A percentile compares a stretch with the other conserved stretches of the same genome.
Evolutionary conservation across 2,797 vertebrate genomes (phyloP).

Genomic region (Falco biarmicus): DNA sequence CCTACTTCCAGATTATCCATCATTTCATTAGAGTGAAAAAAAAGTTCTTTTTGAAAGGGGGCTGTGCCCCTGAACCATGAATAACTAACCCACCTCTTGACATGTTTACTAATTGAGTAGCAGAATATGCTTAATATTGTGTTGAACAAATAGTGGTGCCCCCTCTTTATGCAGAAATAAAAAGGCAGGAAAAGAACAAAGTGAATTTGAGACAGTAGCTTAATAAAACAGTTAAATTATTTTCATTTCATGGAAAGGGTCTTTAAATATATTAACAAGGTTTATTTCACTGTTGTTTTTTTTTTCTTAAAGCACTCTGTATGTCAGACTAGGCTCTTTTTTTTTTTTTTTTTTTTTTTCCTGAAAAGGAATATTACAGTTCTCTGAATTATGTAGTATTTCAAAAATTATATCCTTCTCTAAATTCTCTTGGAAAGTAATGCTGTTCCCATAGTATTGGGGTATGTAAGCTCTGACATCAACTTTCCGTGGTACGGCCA

Average conservation of each 20-base stretch:
- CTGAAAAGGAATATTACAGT: background rate
- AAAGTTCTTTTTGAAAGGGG: slow-evolving; percentile 98
- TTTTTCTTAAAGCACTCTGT: slow-evolving; percentile 61
- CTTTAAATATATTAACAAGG: slow-evolving; percentile 68
- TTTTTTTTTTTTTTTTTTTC: background rate
- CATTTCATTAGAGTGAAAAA: slow-evolving; percentile 98
- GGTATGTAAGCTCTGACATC: slow-evolving; percentile 31
- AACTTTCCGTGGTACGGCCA: background rate
- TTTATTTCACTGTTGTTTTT: slow-evolving; percentile 62
- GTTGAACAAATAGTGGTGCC: slow-evolving; percentile 78
- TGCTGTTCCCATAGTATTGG: background rate
- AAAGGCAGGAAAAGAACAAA: slow-evolving; percentile 52
- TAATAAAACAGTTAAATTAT: slow-evolving; percentile 80
- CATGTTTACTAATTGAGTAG: slow-evolving; percentile 98
- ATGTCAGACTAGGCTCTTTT: slow-evolving; percentile 24
- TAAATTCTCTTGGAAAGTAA: slow-evolving; percentile 24
- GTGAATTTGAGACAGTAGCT: slow-evolving; percentile 63
- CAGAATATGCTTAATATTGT: slow-evolving; percentile 86
- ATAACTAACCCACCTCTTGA: slow-evolving; percentile 96
- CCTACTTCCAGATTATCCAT: slow-evolving; percentile 99
- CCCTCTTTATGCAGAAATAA: slow-evolving; percentile 58
- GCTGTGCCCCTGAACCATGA: slow-evolving; percentile 95
- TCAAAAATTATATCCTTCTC: slow-evolving; percentile 51
- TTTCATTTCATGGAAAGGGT: slow-evolving; percentile 74
- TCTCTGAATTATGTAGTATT: slow-evolving; percentile 42